Percentiles rank a stretch among this genome's conserved stretches.
Conservation (phyloP, 2,888 invertebrate genomes). For the Pollenia labialis region DNA sequence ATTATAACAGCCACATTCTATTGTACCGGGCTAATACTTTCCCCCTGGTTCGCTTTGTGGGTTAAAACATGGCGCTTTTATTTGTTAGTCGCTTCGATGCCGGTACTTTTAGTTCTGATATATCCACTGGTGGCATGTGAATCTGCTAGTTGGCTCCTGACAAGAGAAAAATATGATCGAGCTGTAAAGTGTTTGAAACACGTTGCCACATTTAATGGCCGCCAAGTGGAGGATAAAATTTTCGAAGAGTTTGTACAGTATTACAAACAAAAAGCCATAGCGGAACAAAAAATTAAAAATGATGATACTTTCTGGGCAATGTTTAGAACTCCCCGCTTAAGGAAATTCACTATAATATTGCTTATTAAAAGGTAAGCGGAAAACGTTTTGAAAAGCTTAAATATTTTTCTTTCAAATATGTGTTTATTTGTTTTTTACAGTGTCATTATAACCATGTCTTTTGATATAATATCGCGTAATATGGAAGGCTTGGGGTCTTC, state of each 20-base stretch:
- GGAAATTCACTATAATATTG: constrained; percentile 85
- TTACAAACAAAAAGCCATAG: constrained; percentile 78
- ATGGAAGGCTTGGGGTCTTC: constrained; percentile 85
- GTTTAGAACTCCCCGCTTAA: constrained; percentile 85
- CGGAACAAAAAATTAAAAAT: constrained; percentile 74
- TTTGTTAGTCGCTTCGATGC: constrained; percentile 85
- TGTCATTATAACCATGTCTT: constrained; percentile 86
- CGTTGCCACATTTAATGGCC: constrained; percentile 85
- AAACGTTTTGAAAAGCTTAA: background rate
- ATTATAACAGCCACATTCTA: constrained; percentile 86
- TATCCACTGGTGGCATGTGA: constrained; percentile 86
- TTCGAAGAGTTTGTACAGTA: constrained; percentile 84
- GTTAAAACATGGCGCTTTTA: constrained; percentile 85
- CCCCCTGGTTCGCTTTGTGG: constrained; percentile 85
- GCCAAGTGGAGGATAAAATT: constrained; percentile 82
- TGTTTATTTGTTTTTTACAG: constrained; percentile 78
- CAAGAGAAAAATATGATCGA: constrained; percentile 84
- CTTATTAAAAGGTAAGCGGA: constrained; percentile 86
- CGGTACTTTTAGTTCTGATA: constrained; percentile 83
- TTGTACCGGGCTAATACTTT: constrained; percentile 85
- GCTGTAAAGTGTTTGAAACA: constrained; percentile 85
- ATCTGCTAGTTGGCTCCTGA: constrained; percentile 87
- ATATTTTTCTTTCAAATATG: background rate
- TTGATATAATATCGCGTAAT: constrained; percentile 86
- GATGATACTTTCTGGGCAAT: constrained; percentile 84